These are phyloP conservation scores for Monomorium pharaonis DNA, from an alignment of 1,140 invertebrate species.

Conservation along the genomic window DNA sequence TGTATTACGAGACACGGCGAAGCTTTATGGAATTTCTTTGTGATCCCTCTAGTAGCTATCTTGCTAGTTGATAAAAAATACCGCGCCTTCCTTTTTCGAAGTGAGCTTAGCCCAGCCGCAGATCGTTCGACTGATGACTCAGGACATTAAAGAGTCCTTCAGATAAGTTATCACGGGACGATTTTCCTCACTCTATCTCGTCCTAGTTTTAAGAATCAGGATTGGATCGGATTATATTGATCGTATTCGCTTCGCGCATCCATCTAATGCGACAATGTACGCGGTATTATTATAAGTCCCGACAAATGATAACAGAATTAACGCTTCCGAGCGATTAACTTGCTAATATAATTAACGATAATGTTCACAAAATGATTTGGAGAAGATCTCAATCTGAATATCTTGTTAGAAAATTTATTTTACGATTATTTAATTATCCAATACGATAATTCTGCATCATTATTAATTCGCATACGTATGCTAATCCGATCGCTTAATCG, in stretches of 20 bases:
- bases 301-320: constrained; percentile 22
- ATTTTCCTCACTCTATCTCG: constrained; percentile 40
- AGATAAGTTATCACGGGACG: constrained; percentile 60
- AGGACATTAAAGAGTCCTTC: constrained; percentile 59
- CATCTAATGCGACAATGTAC: background rate
- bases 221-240: constrained; percentile 48
- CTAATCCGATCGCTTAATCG: constrained; percentile 29
- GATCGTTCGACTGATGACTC: constrained; percentile 60
- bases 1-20: constrained; percentile 10
- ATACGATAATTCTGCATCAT: constrained; percentile 11
- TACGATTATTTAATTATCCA: constrained; percentile 28
- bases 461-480: constrained; percentile 1
- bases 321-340: constrained; percentile 8
- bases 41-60: constrained; percentile 24
- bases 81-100: background rate
- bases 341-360: constrained; percentile 44
- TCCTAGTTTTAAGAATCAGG: constrained; percentile 37
- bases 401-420: constrained; percentile 37
- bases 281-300: background rate
- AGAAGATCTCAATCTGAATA: constrained; percentile 26
- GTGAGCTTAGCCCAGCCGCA: constrained; percentile 25
- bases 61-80: constrained; percentile 52
- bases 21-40: constrained; percentile 28
- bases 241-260: constrained; percentile 25
- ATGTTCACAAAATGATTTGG: constrained; percentile 16